Evolutionary conservation across 1,140 invertebrate species (phyloP).

Genomic region (Philopotamus ludificatus): DNA sequence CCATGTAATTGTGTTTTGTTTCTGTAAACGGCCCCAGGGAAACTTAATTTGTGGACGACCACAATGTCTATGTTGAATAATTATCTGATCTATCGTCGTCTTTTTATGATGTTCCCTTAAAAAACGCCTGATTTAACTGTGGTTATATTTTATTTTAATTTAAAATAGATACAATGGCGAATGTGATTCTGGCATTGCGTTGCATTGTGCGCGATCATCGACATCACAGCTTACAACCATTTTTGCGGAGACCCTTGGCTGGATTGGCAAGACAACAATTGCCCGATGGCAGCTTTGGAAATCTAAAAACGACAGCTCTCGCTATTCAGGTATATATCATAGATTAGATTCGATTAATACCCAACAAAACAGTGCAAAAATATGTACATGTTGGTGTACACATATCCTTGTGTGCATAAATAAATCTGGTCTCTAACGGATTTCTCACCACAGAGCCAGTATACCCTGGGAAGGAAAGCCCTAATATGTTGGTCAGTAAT

Average conservation of each 20-base stretch:
- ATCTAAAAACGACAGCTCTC: conserved; percentile 75
- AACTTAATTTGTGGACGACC: too few species aligned
- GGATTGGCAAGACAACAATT: conserved; percentile 74
- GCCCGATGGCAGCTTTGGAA: conserved; percentile 78
- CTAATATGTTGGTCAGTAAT: too few species aligned
- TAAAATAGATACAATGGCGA: conserved; percentile 81
- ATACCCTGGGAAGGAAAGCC: too few species aligned
- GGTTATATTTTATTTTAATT: conserved; percentile 36
- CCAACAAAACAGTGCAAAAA: too few species aligned
- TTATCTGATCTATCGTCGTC: neutral
- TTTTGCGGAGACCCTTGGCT: conserved; percentile 70
- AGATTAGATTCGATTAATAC: too few species aligned
- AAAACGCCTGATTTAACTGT: neutral
- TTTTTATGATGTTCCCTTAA: neutral
- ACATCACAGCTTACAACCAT: conserved; percentile 75
- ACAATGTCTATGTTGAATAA: neutral
- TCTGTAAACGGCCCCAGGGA: too few species aligned
- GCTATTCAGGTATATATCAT: conserved; percentile 66
- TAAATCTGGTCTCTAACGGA: too few species aligned
- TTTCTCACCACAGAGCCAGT: too few species aligned
- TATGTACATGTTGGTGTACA: too few species aligned
- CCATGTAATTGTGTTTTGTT: too few species aligned
- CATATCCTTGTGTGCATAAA: too few species aligned
- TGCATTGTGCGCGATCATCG: conserved; percentile 83
- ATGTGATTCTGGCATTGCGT: conserved; percentile 77